Conservation (phyloP, 2,113 vertebrate genomes). For the Acrocephalus arundinaceus region DNA sequence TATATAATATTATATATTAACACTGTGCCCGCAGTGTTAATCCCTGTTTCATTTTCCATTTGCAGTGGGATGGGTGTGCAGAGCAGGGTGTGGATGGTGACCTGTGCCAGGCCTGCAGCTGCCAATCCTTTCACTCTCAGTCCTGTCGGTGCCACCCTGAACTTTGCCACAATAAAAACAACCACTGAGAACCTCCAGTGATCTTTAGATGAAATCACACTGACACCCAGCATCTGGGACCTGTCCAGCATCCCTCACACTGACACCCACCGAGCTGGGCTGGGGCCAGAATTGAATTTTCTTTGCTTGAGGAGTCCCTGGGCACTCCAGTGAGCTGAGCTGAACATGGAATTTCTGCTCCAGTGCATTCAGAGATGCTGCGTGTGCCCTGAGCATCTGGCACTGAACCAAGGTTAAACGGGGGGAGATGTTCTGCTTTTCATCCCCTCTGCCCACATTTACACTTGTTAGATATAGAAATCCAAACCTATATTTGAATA, state of each 20-base stretch:
- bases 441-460: background rate
- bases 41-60: too few relatives aligned
- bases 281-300: too few relatives aligned
- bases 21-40: too few relatives aligned
- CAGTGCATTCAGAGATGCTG: background rate
- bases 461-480: background rate
- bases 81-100: too few relatives aligned
- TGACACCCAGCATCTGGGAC: background rate
- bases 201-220: background rate
- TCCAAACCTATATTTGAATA: too few relatives aligned
- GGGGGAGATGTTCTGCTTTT: background rate
- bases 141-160: background rate
- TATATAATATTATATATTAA: too few relatives aligned
- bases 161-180: background rate
- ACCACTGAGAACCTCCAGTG: too few relatives aligned
- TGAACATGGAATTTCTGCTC: background rate
- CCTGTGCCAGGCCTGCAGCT: too few relatives aligned
- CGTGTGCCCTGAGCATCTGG: background rate
- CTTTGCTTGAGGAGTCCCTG: too few relatives aligned
- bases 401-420: background rate
- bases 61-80: too few relatives aligned
- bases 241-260: background rate
- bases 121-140: too few relatives aligned
- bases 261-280: background rate
- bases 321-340: background rate